Evolutionary conservation across 2,888 invertebrate genomes (phyloP), one percentile per base, ranked within the genome.

Genomic region (Aelia acuminata): DNA sequence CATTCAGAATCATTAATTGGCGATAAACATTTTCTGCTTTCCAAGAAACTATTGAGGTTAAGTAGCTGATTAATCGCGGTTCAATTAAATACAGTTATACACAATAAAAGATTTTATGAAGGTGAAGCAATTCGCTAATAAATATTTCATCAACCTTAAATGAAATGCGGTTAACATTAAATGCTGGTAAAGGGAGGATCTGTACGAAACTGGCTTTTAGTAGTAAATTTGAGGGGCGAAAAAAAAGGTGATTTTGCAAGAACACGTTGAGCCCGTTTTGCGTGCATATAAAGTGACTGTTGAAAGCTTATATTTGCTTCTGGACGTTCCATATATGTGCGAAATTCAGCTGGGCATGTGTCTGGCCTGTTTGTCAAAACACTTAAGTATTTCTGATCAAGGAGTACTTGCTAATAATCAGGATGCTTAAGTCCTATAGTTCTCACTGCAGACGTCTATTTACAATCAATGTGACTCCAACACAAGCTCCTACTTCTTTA

Each of bases 251-350:
- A 80, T 80, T 80, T 80, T 80, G 80, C 80, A 80, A 80, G 39
- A 80, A 80, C 80, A 43, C 80, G 80, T 80, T 3, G 35, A 47
- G 80, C 80, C 43, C 80, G 43, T 80, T 80, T 80, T 80, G 43
- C 80, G n/a, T 80, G 80, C 80, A 80, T 80, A 80, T 80, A 43
- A 80, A 80, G 80, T 80, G 43, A 43, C 39, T 47, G 80, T 43
- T 80, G 80, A 39, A 47, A 80, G 43, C n/a, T 7, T 18, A 80
- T 47, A 39, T 80, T 80, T 80, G 80, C 80, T 43, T 80, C 39
- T 80, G 43, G 80, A 47, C 22, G n/a, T 35, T 80, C 80, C 80
- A 43, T 43, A 43, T 80, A 80, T 43, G 80, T 43, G 31, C 43
- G 43, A 47, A 80, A 80, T 47, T 47, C 43, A 35, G 43, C 80